Evolutionary conservation across 1,140 invertebrate species (phyloP).

Genomic region (Cyrtorhinus lividipennis): DNA sequence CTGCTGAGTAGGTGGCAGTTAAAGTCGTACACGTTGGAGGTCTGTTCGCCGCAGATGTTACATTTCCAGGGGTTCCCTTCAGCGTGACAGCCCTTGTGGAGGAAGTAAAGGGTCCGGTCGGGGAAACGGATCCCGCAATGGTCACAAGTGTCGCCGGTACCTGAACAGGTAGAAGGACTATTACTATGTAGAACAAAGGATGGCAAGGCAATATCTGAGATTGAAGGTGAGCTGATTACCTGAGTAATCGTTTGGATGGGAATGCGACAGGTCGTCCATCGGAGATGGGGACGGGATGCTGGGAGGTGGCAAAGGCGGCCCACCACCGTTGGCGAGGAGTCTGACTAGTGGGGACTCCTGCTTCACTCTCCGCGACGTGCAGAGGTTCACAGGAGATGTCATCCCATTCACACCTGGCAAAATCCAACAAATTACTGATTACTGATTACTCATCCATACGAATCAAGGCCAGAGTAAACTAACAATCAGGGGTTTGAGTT

Average conservation of each 20-base stretch:
- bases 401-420: neutral
- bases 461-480: too few relatives aligned
- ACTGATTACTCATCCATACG: too few relatives aligned
- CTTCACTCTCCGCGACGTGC: neutral
- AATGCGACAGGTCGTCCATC: neutral
- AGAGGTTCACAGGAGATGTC: constrained; percentile 1
- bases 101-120: constrained; percentile 87
- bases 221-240: too few relatives aligned
- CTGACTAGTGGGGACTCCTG: constrained; percentile 6
- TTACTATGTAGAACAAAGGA: too few relatives aligned
- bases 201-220: too few relatives aligned
- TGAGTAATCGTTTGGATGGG: neutral
- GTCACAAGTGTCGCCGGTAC: constrained; percentile 28
- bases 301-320: neutral
- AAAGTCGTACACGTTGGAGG: constrained; percentile 88
- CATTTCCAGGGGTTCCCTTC: constrained; percentile 96
- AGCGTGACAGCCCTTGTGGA: constrained; percentile 94
- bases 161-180: neutral
- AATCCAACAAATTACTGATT: neutral
- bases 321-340: neutral
- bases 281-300: neutral
- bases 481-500: too few relatives aligned
- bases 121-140: constrained; percentile 90
- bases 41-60: constrained; percentile 89
- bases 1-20: constrained; percentile 90